Evolutionary conservation across 2,113 vertebrate genomes (phyloP), one percentile per base, ranked within the genome.

Genomic region (Crotalus tigris): DNA sequence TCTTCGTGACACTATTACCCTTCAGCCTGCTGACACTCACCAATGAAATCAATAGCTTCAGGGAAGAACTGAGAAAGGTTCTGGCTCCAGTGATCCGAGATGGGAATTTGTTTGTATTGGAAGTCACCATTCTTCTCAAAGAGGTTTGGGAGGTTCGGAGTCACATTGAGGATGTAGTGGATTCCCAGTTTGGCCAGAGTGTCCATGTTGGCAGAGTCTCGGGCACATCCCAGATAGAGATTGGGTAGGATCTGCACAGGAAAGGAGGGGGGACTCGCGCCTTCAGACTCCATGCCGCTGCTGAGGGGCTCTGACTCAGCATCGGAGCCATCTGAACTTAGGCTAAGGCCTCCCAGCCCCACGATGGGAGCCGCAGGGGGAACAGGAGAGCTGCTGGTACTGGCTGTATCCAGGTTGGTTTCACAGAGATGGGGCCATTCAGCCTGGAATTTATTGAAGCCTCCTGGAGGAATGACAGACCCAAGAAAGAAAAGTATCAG

Each of bases 51-150:
- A 87, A 99, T 99, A 90, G 98, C 98, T 93, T 99, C 98, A 0
- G 98, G 98, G 94, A 99, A 99, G 97, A 99, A 99, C 97, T 98
- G 98, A 24, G 98, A 98, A 94, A 99, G 95, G 93, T 99, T 98
- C 96, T 99, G 98, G 96, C 98, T 99, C 98, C 98, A 99, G 97
- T 98, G 98, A 95, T 99, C 98, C 0, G 98, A 98, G 96, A 99
- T 99, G 92, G 98, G 98, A 92, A 99, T 99, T 97, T 99, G 98
- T 96, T 99, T 99, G 97, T 99, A 99, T 95, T 98, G 98, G 96
- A 99, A 98, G 93, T 97, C 97, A 5, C 98, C 98, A 0, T 98
- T 98, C 69, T 98, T 98, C 96, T 99, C 98, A 19, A 98, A 99
- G 96, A 98, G 97, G 96, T 99, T 99, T 54, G 98, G 98, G 24